phyloP scores from a whole-genome alignment of 1,140 invertebrate species.

The Caerostris extrusa region DNA sequence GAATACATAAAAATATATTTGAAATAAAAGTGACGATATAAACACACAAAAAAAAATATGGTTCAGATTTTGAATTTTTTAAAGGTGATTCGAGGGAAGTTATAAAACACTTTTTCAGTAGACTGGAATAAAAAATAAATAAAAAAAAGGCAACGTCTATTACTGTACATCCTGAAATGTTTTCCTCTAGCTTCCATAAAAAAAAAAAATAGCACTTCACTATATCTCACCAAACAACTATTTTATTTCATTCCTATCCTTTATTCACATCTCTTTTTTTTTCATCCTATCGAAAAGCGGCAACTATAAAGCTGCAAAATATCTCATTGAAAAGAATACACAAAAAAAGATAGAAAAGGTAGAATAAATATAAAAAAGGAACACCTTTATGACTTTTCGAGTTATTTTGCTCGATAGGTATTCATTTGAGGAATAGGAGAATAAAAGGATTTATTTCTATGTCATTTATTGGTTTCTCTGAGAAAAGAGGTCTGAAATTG shows the following conservation, averaged over 20 bases:
- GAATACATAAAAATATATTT: neutral
- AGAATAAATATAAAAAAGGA: neutral
- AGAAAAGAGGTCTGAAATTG: slow-evolving; percentile 34
- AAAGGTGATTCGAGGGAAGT: neutral
- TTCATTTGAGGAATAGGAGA: slow-evolving; percentile 42
- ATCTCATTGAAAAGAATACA: neutral
- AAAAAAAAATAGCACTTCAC: neutral
- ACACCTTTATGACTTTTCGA: slow-evolving; percentile 36
- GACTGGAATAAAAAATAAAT: neutral
- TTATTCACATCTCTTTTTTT: neutral
- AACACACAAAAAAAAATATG: neutral
- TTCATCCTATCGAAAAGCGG: neutral
- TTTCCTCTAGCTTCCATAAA: neutral
- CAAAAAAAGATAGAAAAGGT: neutral
- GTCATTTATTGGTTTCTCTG: neutral
- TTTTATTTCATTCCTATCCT: neutral
- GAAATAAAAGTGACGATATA: neutral
- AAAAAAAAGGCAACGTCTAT: neutral
- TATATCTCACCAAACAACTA: neutral
- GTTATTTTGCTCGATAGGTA: slow-evolving; percentile 50
- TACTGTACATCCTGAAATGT: neutral
- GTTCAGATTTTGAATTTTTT: neutral
- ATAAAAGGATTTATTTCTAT: slow-evolving; percentile 47
- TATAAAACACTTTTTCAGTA: neutral
- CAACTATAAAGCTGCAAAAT: neutral